Conservation (phyloP, 2,113 vertebrate genomes). For the Enhydra lutris region DNA sequence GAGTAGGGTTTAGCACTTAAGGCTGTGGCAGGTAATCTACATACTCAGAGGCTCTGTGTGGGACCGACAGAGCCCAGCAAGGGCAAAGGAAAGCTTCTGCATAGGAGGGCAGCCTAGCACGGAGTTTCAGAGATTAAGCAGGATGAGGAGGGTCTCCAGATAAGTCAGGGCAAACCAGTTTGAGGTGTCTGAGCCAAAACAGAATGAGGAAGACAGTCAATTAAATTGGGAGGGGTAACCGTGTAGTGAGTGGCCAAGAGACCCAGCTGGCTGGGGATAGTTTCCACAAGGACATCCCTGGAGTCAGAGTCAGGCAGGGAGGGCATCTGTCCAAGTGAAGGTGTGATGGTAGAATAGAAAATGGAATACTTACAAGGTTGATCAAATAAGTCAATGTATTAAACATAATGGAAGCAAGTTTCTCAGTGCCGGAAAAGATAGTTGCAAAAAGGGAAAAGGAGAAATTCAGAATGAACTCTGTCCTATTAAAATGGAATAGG, state of each 20-base stretch:
- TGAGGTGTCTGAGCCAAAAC: background rate
- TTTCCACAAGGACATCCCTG: background rate
- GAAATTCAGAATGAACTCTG: background rate
- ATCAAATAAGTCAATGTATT: background rate
- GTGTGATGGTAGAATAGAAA: background rate
- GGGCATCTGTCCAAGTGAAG: background rate
- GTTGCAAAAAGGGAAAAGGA: background rate
- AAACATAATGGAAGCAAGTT: background rate
- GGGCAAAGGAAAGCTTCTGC: background rate
- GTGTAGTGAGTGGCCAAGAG: background rate
- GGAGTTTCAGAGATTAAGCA: background rate
- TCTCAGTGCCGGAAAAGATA: background rate
- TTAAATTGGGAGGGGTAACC: background rate
- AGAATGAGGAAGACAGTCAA: background rate
- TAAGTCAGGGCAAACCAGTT: too few relatives aligned
- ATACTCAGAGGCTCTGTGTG: background rate
- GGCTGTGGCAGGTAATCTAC: background rate
- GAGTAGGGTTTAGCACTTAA: background rate
- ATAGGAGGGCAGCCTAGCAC: accelerated
- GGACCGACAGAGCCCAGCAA: background rate
- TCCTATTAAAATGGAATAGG: background rate
- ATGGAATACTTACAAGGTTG: background rate
- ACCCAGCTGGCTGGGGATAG: background rate
- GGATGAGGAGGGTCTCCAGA: background rate
- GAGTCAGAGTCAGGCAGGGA: background rate